Evolutionary conservation across 1,140 invertebrate genomes (phyloP).

Genomic region (Microplitis demolitor): DNA sequence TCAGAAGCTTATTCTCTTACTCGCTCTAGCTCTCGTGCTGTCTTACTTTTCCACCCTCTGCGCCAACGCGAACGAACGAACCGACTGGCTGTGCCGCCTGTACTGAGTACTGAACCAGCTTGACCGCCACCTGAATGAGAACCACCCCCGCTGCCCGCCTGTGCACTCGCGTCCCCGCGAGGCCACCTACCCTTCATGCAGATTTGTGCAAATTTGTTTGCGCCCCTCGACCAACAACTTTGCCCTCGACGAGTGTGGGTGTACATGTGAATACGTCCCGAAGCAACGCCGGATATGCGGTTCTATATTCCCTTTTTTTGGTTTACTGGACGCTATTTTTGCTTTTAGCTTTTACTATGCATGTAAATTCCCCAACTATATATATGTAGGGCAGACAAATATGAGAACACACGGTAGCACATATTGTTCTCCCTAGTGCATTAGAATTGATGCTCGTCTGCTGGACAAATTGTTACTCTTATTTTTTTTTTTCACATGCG

Average conservation of each 20-base stretch:
- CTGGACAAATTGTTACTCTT: background rate
- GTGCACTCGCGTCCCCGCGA: background rate
- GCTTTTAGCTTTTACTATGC: background rate
- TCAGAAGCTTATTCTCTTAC: background rate
- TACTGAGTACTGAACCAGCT: constrained; percentile 15
- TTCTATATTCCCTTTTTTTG: background rate
- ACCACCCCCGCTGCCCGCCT: background rate
- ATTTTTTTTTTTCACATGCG: background rate
- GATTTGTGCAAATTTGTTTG: constrained; percentile 32
- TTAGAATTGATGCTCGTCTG: background rate
- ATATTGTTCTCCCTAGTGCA: constrained; percentile 4
- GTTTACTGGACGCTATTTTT: background rate
- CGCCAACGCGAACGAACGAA: constrained; percentile 12
- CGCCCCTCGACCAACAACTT: constrained; percentile 16
- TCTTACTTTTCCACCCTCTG: constrained; percentile 17
- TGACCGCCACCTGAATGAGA: constrained; percentile 26
- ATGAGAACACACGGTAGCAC: background rate
- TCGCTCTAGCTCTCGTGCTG: background rate
- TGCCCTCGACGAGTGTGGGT: background rate
- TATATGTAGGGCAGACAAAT: background rate
- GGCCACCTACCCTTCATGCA: constrained; percentile 20
- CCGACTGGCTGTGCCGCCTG: no score
- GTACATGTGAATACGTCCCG: constrained; percentile 1
- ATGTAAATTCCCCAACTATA: background rate
- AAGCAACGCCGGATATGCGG: background rate